These are phyloP conservation scores for Limonius californicus DNA, from an alignment of 1,140 invertebrate species.

Conservation along the genomic window DNA sequence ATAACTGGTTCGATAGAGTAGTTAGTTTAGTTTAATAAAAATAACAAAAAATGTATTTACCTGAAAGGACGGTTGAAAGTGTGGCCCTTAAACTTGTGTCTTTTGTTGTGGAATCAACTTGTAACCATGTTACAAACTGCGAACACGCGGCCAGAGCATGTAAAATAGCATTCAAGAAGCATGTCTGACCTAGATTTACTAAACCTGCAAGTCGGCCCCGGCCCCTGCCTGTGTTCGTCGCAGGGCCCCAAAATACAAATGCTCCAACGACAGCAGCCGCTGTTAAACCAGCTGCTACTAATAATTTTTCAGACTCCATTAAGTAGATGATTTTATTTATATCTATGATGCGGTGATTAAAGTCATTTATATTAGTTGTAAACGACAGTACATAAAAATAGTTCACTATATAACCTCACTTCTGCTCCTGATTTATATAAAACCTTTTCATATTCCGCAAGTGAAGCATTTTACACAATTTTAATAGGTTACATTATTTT, in stretches of 20 bases:
- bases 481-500: no score
- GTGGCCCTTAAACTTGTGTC: conserved; percentile 42
- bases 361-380: no score
- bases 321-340: no score
- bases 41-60: no score
- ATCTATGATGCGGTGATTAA: no score
- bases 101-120: conserved; percentile 50
- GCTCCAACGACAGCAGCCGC: conserved; percentile 71
- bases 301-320: conserved; percentile 65
- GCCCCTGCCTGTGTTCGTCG: conserved; percentile 54
- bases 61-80: conserved; percentile 43
- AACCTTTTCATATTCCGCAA: no score
- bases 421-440: no score
- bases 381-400: no score
- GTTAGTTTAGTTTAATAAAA: no score
- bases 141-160: conserved; percentile 81
- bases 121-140: conserved; percentile 77
- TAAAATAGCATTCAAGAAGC: conserved; percentile 81
- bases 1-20: no score
- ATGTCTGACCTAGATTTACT: conserved; percentile 80
- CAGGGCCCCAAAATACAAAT: conserved; percentile 75
- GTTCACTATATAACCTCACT: no score
- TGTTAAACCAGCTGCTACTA: conserved; percentile 68
- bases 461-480: no score
- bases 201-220: conserved; percentile 72